phyloP scores from a whole-genome alignment of 1,140 invertebrate species.

The Solenopsis fugax region DNA sequence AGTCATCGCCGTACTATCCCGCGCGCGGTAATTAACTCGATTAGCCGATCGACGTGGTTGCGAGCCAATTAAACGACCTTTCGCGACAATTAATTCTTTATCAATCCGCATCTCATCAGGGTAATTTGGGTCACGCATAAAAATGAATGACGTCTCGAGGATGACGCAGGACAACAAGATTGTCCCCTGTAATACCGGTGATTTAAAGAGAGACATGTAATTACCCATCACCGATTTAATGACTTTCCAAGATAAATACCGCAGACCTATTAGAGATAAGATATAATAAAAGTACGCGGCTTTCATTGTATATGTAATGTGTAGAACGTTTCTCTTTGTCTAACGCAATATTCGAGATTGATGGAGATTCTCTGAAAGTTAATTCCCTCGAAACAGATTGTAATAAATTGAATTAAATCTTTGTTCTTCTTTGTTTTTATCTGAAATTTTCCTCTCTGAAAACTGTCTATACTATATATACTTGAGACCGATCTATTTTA shows the following conservation, averaged over 20 bases:
- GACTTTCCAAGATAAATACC: not conserved
- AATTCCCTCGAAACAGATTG: not conserved
- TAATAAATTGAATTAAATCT: not conserved
- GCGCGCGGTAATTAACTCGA: slow-evolving; percentile 73
- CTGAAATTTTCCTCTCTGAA: not conserved
- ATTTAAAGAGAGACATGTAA: slow-evolving; percentile 28
- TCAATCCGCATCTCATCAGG: slow-evolving; percentile 58
- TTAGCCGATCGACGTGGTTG: slow-evolving; percentile 68
- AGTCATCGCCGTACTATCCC: slow-evolving; percentile 67
- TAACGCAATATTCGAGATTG: not conserved
- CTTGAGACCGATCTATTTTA: not conserved
- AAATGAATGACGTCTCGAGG: slow-evolving; percentile 3
- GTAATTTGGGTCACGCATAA: slow-evolving; percentile 40
- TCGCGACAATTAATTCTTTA: slow-evolving; percentile 70
- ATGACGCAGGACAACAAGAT: slow-evolving; percentile 5
- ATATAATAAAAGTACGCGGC: not conserved
- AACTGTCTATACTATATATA: not conserved
- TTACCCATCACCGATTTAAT: slow-evolving; percentile 5
- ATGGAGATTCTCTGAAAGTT: not conserved
- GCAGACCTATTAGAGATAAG: not conserved
- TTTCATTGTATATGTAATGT: not conserved
- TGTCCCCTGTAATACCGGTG: slow-evolving; percentile 4
- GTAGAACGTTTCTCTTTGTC: not conserved
- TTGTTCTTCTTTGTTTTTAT: not conserved
- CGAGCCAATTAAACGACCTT: slow-evolving; percentile 66